These are phyloP conservation scores for Thalassophryne amazonica DNA, from an alignment of 2,797 vertebrate genomes.

Conservation along the genomic window DNA sequence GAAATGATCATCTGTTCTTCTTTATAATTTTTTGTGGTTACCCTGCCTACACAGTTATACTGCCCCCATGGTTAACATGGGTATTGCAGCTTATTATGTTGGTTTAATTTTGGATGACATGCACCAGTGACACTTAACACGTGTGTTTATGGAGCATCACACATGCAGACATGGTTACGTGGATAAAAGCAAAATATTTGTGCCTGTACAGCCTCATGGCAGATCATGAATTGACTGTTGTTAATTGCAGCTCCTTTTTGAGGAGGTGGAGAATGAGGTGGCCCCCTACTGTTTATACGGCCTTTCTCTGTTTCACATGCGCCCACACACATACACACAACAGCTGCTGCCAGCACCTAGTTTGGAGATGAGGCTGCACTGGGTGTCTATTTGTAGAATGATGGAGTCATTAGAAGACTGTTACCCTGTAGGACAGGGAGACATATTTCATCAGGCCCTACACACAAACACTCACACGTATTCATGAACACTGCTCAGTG, in stretches of 20 bases:
- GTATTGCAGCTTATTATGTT: too few species aligned
- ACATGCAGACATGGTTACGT: too few species aligned
- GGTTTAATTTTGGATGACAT: too few species aligned
- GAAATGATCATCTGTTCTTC: too few species aligned
- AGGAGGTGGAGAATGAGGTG: slow-evolving; percentile 13
- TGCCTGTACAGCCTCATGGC: too few species aligned
- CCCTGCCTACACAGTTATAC: too few species aligned
- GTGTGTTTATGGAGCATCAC: too few species aligned
- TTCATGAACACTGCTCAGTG: neutral
- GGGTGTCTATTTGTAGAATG: slow-evolving; percentile 80
- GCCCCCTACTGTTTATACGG: slow-evolving; percentile 50
- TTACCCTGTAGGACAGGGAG: slow-evolving; percentile 15
- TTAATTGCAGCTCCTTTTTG: neutral
- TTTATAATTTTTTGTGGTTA: too few species aligned
- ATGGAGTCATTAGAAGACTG: slow-evolving; percentile 58
- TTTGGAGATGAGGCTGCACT: slow-evolving; percentile 76
- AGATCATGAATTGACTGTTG: too few species aligned
- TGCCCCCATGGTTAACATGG: too few species aligned
- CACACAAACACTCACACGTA: slow-evolving; percentile 14
- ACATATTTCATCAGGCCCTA: slow-evolving; percentile 23
- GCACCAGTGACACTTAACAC: too few species aligned
- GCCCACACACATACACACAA: slow-evolving; percentile 32
- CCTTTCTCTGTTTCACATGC: slow-evolving; percentile 15
- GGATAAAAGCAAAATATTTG: too few species aligned
- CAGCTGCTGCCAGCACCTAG: slow-evolving; percentile 80